Percentiles rank a stretch among this genome's conserved stretches.
These are phyloP conservation scores for Dicrurus megarhynchus DNA, from an alignment of 2,113 vertebrate species.

Conservation along the genomic window DNA sequence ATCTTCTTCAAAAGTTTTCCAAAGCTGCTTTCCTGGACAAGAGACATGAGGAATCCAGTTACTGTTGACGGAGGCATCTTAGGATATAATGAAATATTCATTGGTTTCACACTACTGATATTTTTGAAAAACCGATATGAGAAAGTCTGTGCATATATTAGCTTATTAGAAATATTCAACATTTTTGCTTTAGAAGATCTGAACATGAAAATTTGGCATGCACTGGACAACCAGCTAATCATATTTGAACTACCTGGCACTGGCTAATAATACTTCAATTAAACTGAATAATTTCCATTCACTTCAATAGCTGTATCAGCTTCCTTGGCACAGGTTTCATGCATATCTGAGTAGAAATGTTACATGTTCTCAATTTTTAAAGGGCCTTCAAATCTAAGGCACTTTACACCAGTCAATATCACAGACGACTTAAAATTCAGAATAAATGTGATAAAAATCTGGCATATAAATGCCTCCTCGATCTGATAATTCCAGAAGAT, in stretches of 20 bases:
- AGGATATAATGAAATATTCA: conserved; percentile 44
- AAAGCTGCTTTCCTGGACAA: background rate
- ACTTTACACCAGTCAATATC: background rate
- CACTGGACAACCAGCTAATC: background rate
- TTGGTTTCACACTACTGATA: conserved; percentile 9
- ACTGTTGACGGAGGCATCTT: conserved; percentile 9
- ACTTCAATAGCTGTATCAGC: background rate
- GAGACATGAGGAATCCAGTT: background rate
- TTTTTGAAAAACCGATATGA: background rate
- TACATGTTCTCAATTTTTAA: background rate
- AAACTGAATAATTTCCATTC: background rate
- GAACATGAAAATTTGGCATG: background rate
- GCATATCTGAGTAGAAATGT: background rate
- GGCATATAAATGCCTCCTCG: background rate
- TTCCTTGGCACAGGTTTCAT: background rate
- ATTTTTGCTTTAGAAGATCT: background rate
- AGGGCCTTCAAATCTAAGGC: background rate
- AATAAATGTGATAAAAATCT: background rate
- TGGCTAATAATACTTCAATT: background rate
- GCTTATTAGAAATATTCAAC: background rate
- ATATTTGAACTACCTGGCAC: conserved; percentile 3
- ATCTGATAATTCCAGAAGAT: background rate
- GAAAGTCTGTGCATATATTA: background rate
- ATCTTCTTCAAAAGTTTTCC: background rate
- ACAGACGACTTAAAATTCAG: conserved; percentile 2